Conservation (phyloP, 2,113 vertebrate genomes). For the Elaphurus davidianus region DNA sequence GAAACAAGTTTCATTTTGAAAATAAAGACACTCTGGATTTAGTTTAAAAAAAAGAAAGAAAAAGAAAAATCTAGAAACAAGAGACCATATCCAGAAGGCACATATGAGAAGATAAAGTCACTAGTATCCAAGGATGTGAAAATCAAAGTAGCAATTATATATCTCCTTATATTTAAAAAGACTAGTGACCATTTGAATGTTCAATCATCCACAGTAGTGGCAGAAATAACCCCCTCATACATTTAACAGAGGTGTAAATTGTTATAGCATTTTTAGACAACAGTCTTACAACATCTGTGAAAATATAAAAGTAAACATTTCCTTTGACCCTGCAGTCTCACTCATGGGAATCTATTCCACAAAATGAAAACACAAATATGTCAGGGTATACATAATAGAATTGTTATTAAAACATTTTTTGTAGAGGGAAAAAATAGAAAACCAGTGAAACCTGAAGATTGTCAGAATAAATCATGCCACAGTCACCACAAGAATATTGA, state of each 20-base stretch:
- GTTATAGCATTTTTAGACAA: neutral
- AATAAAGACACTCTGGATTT: neutral
- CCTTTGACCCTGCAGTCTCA: neutral
- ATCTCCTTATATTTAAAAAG: neutral
- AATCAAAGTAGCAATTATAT: neutral
- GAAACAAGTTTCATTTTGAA: neutral
- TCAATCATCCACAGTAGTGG: neutral
- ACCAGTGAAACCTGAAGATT: neutral
- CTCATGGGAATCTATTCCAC: neutral
- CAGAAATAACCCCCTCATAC: too few species aligned
- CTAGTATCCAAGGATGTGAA: neutral
- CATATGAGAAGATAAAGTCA: neutral
- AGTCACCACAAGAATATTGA: neutral
- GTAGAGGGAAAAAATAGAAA: neutral
- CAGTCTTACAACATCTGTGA: neutral
- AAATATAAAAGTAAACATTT: neutral
- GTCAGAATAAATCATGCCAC: neutral
- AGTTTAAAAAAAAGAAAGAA: neutral
- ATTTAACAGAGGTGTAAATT: neutral
- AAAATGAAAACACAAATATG: neutral
- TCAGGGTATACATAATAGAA: neutral
- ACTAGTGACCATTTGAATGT: neutral
- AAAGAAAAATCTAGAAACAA: neutral
- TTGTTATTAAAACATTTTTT: neutral
- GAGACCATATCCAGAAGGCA: neutral